Conservation (phyloP, 53 echinoderm and acorn worm species). For the Luidia sarsii region DNA sequence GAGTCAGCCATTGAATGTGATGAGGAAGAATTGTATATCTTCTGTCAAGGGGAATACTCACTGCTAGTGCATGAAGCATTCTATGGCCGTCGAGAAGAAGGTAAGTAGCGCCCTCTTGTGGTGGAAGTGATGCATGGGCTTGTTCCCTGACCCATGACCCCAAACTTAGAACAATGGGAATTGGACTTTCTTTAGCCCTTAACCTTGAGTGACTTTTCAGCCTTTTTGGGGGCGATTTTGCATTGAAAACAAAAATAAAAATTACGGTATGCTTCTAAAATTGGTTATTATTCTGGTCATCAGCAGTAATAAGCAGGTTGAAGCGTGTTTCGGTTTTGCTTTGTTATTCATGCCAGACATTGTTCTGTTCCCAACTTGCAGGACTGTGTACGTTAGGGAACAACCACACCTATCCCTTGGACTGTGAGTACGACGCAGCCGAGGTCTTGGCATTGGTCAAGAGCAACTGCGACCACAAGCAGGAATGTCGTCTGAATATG, state of each 20-base stretch:
- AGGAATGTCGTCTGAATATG: constrained; percentile 70
- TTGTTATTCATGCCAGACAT: not conserved
- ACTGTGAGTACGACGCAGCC: constrained; percentile 59
- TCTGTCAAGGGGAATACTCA: constrained; percentile 64
- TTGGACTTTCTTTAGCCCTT: too few species aligned
- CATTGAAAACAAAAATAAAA: too few species aligned
- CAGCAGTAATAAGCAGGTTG: too few species aligned
- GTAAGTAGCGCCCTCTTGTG: too few species aligned
- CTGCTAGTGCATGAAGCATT: constrained; percentile 73
- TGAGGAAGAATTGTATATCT: constrained; percentile 72
- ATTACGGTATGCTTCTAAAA: too few species aligned
- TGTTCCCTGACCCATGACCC: too few species aligned
- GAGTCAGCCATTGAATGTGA: constrained; percentile 79
- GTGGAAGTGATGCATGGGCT: too few species aligned
- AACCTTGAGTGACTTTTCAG: too few species aligned
- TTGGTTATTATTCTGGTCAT: too few species aligned
- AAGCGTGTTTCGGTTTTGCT: too few species aligned
- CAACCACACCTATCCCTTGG: constrained; percentile 69
- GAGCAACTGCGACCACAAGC: constrained; percentile 81
- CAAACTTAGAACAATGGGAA: too few species aligned
- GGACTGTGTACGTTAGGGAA: constrained; percentile 69
- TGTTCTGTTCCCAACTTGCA: constrained; percentile 27
- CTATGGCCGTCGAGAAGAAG: constrained; percentile 81
- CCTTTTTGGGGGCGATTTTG: too few species aligned
- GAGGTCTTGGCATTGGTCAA: constrained; percentile 67